Evolutionary conservation across 2,113 vertebrate genomes (phyloP), one percentile per base, ranked within the genome.

Genomic region (Shinisaurus crocodilurus): DNA sequence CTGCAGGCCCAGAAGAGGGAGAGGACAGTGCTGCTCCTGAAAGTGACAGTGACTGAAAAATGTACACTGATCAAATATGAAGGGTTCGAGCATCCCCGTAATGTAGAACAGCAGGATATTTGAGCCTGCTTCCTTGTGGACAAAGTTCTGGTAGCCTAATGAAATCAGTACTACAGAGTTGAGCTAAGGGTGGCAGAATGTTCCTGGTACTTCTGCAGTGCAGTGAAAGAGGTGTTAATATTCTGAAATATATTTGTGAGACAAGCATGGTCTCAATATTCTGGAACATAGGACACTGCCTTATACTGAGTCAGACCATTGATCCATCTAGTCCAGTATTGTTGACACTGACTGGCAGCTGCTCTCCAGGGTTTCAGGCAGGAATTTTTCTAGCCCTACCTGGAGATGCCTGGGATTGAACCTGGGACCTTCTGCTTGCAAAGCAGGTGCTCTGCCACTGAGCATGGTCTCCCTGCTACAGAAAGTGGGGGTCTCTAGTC

Each of bases 21-120:
- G 60, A 90, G 0, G 92, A 92, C 0, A 92, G 81, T 0, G 91
- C 93, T 10, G 77, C 92, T 0, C 75, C 74, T 0, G 86, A 54
- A 29, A 96, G 95, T 2, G 96, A 67, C 50, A 96, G 96, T 2
- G 95, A 97, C 83, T 97, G 94, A 97, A 18, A 3, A 6, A 29
- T 2, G n/a, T 32, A 12, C 27, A 6, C 6, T 1, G 6, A 82
- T 75, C 20, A 1, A 0, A 82, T 43, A 5, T 34, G 67, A 5
- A 37, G 23, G 32, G 32, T 37, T 45, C 13, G 13, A 70, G 1
- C 0, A 16, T 81, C 70, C 16, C 37, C 37, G 57, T 45, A 12
- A 20, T 32, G 67, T 37, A 72, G 54, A 63, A 48, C 67, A 29
- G 77, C 74, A 50, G 10, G 70, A 40, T 23, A 1, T 6, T 37